Conservation (phyloP, 2,888 invertebrate genomes). For the Elmis aenea region DNA sequence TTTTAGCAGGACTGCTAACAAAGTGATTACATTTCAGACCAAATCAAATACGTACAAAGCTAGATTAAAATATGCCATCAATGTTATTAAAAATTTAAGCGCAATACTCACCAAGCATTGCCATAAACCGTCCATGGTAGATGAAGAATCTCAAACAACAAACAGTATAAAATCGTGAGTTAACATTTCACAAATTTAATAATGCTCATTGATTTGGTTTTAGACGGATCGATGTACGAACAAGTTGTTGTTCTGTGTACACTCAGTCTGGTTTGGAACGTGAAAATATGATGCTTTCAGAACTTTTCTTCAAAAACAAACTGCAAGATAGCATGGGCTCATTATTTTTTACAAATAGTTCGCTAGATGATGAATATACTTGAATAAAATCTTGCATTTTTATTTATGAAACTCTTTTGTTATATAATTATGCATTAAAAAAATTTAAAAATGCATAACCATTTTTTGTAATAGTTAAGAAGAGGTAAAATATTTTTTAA, state of each 20-base stretch:
- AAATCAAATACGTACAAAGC: constrained; percentile 18
- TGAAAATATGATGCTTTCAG: constrained; percentile 11
- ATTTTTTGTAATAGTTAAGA: too few relatives aligned
- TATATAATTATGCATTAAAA: too few relatives aligned
- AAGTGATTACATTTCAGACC: constrained; percentile 8
- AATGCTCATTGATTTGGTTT: neutral
- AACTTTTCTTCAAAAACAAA: constrained; percentile 19
- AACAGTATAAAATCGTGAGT: too few relatives aligned
- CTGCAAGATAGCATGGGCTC: constrained; percentile 5
- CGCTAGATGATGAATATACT: too few relatives aligned
- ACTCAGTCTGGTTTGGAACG: constrained; percentile 1
- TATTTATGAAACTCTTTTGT: too few relatives aligned
- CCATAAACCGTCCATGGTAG: neutral
- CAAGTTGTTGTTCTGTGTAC: constrained; percentile 2
- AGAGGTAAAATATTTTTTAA: too few relatives aligned
- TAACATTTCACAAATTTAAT: neutral
- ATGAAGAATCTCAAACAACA: constrained; percentile 12
- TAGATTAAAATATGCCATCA: constrained; percentile 16
- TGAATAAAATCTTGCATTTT: too few relatives aligned
- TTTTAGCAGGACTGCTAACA: constrained; percentile 1
- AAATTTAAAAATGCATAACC: too few relatives aligned
- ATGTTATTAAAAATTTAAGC: constrained; percentile 9
- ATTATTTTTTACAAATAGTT: constrained; percentile 6
- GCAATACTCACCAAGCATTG: constrained; percentile 4
- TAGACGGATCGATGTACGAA: neutral